A percentile compares a stretch with the other conserved stretches of the same genome.
phyloP scores from a whole-genome alignment of 1,140 invertebrate genomes.

The Dendroctonus valens region DNA sequence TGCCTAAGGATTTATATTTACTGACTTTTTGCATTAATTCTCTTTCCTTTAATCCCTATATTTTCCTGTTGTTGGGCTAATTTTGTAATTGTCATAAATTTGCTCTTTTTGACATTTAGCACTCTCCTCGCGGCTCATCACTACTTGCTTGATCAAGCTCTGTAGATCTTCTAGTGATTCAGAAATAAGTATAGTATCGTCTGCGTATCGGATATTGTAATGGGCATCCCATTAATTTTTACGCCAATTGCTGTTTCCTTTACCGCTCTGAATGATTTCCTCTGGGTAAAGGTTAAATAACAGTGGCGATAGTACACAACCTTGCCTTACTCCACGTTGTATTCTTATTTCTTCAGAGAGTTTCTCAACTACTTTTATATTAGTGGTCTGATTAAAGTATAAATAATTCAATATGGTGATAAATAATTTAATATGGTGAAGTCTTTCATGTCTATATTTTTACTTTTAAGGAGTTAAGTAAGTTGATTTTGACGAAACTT shows the following conservation, averaged over 20 bases:
- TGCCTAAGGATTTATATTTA: not conserved
- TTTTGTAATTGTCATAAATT: conserved; percentile 1
- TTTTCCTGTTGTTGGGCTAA: too few species aligned
- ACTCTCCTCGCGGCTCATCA: not conserved
- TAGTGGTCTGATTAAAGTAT: not conserved
- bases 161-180: not conserved
- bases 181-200: not conserved
- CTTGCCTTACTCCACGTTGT: not conserved
- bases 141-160: not conserved
- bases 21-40: not conserved
- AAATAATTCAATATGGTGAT: not conserved
- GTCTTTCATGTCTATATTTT: not conserved
- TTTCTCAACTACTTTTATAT: not conserved
- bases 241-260: not conserved
- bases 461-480: too few species aligned
- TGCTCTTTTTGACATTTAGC: not conserved
- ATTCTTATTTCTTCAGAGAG: not conserved
- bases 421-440: not conserved
- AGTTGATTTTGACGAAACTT: too few species aligned
- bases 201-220: not conserved
- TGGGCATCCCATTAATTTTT: not conserved
- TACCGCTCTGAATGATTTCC: not conserved
- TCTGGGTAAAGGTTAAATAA: not conserved
- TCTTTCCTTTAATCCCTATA: not conserved
- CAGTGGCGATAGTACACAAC: not conserved